phyloP scores from a whole-genome alignment of 2,797 vertebrate species.

The Gymnodraco acuticeps region DNA sequence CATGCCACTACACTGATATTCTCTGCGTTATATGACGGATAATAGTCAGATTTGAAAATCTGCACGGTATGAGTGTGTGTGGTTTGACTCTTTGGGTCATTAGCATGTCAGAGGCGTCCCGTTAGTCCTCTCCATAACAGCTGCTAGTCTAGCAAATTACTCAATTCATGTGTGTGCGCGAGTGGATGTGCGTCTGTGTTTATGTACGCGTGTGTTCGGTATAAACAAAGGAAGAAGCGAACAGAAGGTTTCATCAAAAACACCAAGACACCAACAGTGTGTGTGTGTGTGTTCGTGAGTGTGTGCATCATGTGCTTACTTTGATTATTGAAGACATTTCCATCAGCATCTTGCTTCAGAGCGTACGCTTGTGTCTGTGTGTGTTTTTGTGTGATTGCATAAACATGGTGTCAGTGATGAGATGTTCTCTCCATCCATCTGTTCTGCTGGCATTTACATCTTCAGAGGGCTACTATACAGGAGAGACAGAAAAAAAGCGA shows the following conservation, averaged over 20 bases:
- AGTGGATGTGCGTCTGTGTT: slow-evolving; percentile 39
- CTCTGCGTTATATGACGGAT: slow-evolving; percentile 55
- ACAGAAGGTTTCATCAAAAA: slow-evolving; percentile 74
- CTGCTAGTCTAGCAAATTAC: slow-evolving; percentile 71
- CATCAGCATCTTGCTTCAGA: slow-evolving; percentile 52
- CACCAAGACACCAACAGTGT: slow-evolving; percentile 58
- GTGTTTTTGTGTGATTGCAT: slow-evolving; percentile 67
- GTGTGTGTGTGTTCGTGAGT: slow-evolving; percentile 22
- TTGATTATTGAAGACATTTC: slow-evolving; percentile 67
- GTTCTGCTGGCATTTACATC: slow-evolving; percentile 77
- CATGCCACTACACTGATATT: slow-evolving; percentile 53
- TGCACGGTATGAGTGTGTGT: slow-evolving; percentile 34
- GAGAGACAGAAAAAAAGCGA: slow-evolving; percentile 27
- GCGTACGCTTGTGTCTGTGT: background rate
- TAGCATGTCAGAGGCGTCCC: slow-evolving; percentile 71
- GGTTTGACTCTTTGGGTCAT: slow-evolving; percentile 59
- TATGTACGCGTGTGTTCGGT: slow-evolving; percentile 36
- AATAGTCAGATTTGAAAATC: slow-evolving; percentile 55
- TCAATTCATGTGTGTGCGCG: slow-evolving; percentile 39
- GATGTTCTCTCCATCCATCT: slow-evolving; percentile 81
- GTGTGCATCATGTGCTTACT: slow-evolving; percentile 42
- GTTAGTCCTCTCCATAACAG: slow-evolving; percentile 61
- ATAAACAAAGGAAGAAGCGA: slow-evolving; percentile 65
- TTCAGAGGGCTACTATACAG: slow-evolving; percentile 61
- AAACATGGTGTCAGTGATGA: slow-evolving; percentile 77